Evolutionary conservation across 2,113 vertebrate genomes (phyloP), one percentile per base, ranked within the genome.

Genomic region (Campylorhamphus procurvoides): DNA sequence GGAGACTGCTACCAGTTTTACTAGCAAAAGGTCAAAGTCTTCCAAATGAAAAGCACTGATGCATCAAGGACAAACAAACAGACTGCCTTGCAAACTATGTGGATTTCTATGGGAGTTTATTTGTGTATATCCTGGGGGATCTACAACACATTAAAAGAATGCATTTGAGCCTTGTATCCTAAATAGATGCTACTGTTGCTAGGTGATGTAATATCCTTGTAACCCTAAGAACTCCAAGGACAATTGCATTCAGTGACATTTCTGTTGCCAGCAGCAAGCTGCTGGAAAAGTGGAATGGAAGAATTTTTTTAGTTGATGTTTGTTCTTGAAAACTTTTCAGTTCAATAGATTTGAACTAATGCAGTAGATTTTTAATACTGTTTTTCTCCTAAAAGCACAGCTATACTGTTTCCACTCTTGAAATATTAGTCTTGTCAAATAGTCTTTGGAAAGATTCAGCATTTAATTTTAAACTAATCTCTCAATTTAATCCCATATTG

Each of bases 141-240:
- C 69, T 68, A 42, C 63, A 77, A 63, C 75, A 78, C 75, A 52
- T 86, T 93, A 71, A 86, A 96, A 90, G 73, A 95, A 94, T 42
- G 10, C 23, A 78, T 66, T 94, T 96, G 78, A 96, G 92, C 74
- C 74, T 94, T 90, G 50, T 93, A 66, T 69, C 59, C 80, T 78
- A 88, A 96, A 88, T 90, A 88, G 78, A 77, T 71, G 17, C 62
- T 96, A 84, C 76, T 92, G 87, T 95, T 96, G 87, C 90, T 96
- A 95, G 59, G 93, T 94, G 92, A 94, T 90, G 92, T 63, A 94
- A 95, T 94, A 92, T 68, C 55, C 35, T 72, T 86, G 63, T 64
- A 93, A 95, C 60, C 52, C 85, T 56, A 80, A 3, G 35, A 92
- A 90, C 55, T 83, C 60, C 83, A 94, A 96, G 90, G 85, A 93